Conservation (phyloP, 2,888 invertebrate species). For the Cerceris ruficornis region DNA sequence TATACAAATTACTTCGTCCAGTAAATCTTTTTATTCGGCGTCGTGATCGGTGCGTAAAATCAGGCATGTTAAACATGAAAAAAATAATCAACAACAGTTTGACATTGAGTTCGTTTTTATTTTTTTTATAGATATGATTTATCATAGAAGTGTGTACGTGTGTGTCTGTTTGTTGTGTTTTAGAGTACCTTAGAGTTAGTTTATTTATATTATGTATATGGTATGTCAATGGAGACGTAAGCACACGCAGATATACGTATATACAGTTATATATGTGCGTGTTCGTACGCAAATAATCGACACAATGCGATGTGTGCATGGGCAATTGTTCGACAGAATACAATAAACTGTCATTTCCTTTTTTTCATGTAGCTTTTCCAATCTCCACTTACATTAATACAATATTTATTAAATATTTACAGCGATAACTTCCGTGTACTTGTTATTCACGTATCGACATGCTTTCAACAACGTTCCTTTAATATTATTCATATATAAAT, state of each 20-base stretch:
- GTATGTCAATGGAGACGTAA: conserved; percentile 65
- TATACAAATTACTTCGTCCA: conserved; percentile 44
- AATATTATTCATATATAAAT: conserved; percentile 65
- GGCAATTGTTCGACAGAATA: conserved; percentile 35
- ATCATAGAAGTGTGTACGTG: conserved; percentile 74
- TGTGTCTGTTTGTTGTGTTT: conserved; percentile 71
- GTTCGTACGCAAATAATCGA: conserved; percentile 45
- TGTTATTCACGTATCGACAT: conserved; percentile 70
- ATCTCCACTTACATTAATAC: conserved; percentile 35
- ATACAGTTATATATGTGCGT: conserved; percentile 68
- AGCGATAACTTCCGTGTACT: conserved; percentile 62
- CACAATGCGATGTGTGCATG: conserved; percentile 41
- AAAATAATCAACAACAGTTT: conserved; percentile 62
- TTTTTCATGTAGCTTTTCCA: conserved; percentile 27
- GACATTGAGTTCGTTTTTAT: conserved; percentile 74
- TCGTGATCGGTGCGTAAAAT: conserved; percentile 32
- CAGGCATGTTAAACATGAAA: conserved; percentile 35
- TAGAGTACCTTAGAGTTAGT: conserved; percentile 60
- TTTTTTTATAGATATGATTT: conserved; percentile 75
- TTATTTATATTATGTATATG: conserved; percentile 73
- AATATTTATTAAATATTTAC: conserved; percentile 68
- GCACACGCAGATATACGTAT: conserved; percentile 67
- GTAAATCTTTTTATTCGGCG: conserved; percentile 32
- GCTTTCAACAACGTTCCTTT: conserved; percentile 63
- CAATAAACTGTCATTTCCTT: conserved; percentile 15